Evolutionary conservation across 1,140 invertebrate genomes (phyloP).

Genomic region (Eupeodes corollae): DNA sequence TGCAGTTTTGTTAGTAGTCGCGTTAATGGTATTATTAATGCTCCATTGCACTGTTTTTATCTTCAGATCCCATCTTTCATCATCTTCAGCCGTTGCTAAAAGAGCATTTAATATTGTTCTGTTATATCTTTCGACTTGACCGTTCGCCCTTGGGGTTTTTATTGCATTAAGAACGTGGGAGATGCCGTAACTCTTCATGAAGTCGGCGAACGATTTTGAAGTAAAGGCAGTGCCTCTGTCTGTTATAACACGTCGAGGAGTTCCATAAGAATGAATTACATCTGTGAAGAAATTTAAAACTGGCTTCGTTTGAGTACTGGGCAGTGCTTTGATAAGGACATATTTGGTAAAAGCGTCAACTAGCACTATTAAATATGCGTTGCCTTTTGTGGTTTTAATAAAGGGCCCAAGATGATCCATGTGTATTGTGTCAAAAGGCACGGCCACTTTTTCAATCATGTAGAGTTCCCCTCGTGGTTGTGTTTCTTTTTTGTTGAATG

Average conservation of each 20-base stretch:
- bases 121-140: constrained; percentile 18
- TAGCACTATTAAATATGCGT: constrained; percentile 38
- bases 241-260: constrained; percentile 12
- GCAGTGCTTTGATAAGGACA: constrained; percentile 5
- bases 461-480: too few relatives aligned
- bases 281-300: constrained; percentile 16
- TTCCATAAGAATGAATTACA: constrained; percentile 5
- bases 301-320: too few relatives aligned
- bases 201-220: constrained; percentile 3
- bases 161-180: constrained; percentile 7
- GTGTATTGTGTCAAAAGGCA: constrained; percentile 20
- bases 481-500: too few relatives aligned
- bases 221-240: constrained; percentile 13
- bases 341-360: constrained; percentile 26
- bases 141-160: constrained; percentile 11
- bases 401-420: constrained; percentile 25
- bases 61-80: too few relatives aligned
- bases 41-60: too few relatives aligned
- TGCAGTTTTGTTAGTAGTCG: too few relatives aligned
- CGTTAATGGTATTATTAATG: too few relatives aligned
- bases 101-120: constrained; percentile 10
- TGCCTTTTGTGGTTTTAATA: constrained; percentile 19
- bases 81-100: too few relatives aligned
- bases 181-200: constrained; percentile 3
- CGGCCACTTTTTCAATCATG: constrained; percentile 17